Percentiles rank a stretch among this genome's conserved stretches.
These are phyloP conservation scores for Cheilosia soror DNA, from an alignment of 2,888 invertebrate species.

Conservation along the genomic window DNA sequence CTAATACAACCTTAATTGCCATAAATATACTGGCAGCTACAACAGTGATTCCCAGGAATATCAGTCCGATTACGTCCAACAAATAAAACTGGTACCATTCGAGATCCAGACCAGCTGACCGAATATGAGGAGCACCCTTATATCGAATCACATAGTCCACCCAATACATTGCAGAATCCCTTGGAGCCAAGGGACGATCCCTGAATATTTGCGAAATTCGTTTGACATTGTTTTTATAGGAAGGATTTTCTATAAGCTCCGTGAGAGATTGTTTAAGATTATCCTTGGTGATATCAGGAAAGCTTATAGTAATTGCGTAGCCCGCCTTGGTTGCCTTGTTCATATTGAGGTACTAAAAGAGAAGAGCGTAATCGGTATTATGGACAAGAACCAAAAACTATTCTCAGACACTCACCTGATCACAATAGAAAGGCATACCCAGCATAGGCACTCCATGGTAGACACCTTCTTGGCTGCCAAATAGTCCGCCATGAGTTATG, in stretches of 20 bases:
- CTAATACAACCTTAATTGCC: background rate
- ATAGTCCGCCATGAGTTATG: conserved; percentile 84
- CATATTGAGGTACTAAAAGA: conserved; percentile 82
- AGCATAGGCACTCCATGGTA: conserved; percentile 83
- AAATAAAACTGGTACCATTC: conserved; percentile 83
- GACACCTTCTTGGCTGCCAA: conserved; percentile 84
- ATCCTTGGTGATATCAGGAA: conserved; percentile 80
- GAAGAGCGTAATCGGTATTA: conserved; percentile 12
- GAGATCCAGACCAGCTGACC: conserved; percentile 81
- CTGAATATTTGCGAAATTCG: conserved; percentile 81
- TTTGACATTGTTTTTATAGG: conserved; percentile 81
- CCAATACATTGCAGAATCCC: conserved; percentile 84
- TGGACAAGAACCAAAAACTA: background rate
- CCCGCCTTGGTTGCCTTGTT: conserved; percentile 81
- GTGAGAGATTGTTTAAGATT: conserved; percentile 79
- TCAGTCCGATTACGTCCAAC: conserved; percentile 81
- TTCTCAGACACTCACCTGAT: conserved; percentile 80
- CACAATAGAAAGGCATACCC: conserved; percentile 84
- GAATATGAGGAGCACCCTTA: conserved; percentile 82
- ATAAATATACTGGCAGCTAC: conserved; percentile 29
- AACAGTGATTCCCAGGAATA: background rate
- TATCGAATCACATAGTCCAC: conserved; percentile 83
- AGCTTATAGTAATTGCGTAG: conserved; percentile 81
- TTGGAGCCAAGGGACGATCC: conserved; percentile 81
- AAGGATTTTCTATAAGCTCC: conserved; percentile 82